Base-by-base conservation (phyloP, 2,797 vertebrate species). In the Pseudochromis fuscus region DNA sequence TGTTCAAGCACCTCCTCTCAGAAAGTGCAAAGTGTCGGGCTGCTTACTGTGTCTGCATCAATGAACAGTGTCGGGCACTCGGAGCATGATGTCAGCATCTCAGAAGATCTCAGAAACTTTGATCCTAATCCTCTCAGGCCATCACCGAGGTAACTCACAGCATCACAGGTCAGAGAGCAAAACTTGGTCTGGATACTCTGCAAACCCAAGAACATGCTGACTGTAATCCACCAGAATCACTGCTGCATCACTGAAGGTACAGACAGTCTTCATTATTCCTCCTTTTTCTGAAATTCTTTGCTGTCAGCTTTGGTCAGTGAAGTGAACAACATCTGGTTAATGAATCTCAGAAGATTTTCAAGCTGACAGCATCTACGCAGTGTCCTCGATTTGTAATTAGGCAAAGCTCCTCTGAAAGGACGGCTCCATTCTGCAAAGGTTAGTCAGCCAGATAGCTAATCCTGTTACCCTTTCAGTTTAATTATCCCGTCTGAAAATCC, bases 141-240 rank as follows among this genome's bases (percentile, higher is more conserved):
- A 19, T 97, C 95, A 2, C 96, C 95, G 27, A 99, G 94, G 85
- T 96, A 99, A 90, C 94, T 95, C 77, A 97, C 96, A 49, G 96
- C 96, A 2, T 98, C 97, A 5, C 95, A 96, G 15, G 97, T 99
- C 76, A 99, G 87, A 68, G 96, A 96, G 89, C 96, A 98, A 90
- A 99, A 98, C 81, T 96, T 96, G 75, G 91, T 97, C 92, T 98
- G 97, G 89, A 99, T 96, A 89, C 92, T 96, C 97, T 99, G 92
- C 28, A 93, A 94, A 79, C 55, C 15, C 77, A 74, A 63, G 45
- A 58, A 71, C 10, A 77, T 13, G 6, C 21, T 63, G 23, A 10
- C 11, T 68, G 24, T 57, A 52, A 77, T 15, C 37, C 33, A 59
- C 76, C 66, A 69, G 25, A 58, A 27, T 37, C 7, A 48, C 18